Conservation (phyloP, 2,888 invertebrate genomes). For the Habrosyne pyritoides region DNA sequence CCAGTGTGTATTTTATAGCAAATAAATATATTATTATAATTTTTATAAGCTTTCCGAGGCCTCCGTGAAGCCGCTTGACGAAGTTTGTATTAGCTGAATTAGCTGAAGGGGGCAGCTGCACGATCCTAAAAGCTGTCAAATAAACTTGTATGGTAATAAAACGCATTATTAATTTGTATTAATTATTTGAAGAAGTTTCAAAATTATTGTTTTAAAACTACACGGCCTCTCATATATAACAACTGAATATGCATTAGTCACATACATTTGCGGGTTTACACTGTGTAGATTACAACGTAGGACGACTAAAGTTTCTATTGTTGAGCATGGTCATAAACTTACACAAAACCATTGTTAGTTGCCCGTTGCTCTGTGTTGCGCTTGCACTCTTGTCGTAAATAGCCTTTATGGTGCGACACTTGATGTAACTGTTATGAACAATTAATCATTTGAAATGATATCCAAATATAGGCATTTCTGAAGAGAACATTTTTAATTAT, state of each 20-base stretch:
- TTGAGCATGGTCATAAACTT: conserved; percentile 50
- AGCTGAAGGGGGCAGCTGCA: too few species aligned
- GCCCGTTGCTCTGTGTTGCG: conserved; percentile 27
- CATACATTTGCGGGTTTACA: conserved; percentile 31
- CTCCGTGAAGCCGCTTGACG: too few species aligned
- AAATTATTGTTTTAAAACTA: not conserved
- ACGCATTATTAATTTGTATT: too few species aligned
- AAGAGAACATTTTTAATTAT: too few species aligned
- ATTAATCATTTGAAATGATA: not conserved
- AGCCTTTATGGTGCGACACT: conserved; percentile 35
- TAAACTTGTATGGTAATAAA: too few species aligned
- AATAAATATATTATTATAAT: too few species aligned
- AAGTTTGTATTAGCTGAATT: too few species aligned
- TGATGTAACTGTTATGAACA: conserved; percentile 19
- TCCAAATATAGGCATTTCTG: too few species aligned
- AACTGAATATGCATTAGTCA: conserved; percentile 8
- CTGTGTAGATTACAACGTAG: conserved; percentile 46
- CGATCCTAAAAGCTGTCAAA: too few species aligned
- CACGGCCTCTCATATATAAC: not conserved
- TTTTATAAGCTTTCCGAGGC: too few species aligned
- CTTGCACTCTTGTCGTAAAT: conserved; percentile 34
- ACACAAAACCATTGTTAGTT: conserved; percentile 54
- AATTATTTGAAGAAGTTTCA: not conserved
- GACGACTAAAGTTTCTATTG: conserved; percentile 55
- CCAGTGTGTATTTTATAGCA: too few species aligned